Base-by-base conservation (phyloP, 1,140 invertebrate genomes). In the Saxidomus purpurata region DNA sequence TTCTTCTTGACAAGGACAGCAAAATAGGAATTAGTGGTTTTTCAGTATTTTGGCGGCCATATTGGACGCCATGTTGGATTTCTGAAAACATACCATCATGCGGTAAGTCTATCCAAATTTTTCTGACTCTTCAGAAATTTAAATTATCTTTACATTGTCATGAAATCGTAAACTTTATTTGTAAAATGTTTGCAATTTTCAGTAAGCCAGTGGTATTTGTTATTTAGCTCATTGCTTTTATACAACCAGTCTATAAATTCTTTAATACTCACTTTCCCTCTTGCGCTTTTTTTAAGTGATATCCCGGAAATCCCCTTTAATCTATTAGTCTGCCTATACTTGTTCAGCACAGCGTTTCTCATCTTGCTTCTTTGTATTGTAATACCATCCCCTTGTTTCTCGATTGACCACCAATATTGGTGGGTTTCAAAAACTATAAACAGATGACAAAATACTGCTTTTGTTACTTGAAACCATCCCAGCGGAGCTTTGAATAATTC, bases 391-490 rank as follows among this genome's bases (percentile, higher is more conserved):
- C 38, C 6, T 11, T 74, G 36, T 47, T 85, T 85, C 34, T 85
- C 82, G 31, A 85, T 55, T 47, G 82, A 85, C 82, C 82, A 85
- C 63, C 61, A 85, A 61, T 63, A 85, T 22, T 19, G 15, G 17
- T 85, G 25, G 4, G 82, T 85, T 47, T 85, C 40, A 49, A 85
- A 69, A 19, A 85, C n/a, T 34, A 85, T 74, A 71, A 85, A 74
- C 6, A 8, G 6, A 85, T 85, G 82, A 61, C 59, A 71, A 19
- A 85, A n/a, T 0, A 15, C 31, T 15, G 67, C 28, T 31, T 34
- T 28, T 25, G 55, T 83, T 19, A 63, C 31, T 40, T 83, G 81
- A 28, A 25, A 38, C 0, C 31, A 15, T 4, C 25, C 22, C 31
- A 85, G n/a, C 13, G 6, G 0, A 13, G 11, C 4, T 47, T 85